These are phyloP conservation scores for Volucella inanis DNA, from an alignment of 2,888 invertebrate genomes.

Conservation along the genomic window DNA sequence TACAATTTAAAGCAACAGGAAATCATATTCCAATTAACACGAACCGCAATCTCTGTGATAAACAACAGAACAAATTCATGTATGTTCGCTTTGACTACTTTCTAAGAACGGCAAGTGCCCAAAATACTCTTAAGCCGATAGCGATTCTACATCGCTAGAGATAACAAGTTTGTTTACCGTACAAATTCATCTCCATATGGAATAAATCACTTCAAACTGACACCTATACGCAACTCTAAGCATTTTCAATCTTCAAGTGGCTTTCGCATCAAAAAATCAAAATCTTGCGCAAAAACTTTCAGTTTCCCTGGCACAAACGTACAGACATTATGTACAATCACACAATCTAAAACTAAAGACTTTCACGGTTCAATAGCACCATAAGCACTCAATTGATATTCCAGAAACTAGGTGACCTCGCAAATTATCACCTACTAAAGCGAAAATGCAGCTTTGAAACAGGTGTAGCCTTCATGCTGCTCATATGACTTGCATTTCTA, in stretches of 20 bases:
- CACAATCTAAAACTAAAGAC: conserved; percentile 8
- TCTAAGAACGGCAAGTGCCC: background rate
- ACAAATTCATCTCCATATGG: too few species aligned
- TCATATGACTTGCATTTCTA: conserved; percentile 40
- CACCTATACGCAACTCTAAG: background rate
- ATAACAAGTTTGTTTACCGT: conserved; percentile 42
- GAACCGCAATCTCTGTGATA: too few species aligned
- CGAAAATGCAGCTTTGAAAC: conserved; percentile 47
- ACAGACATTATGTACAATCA: background rate
- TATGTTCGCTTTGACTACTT: background rate
- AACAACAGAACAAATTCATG: too few species aligned
- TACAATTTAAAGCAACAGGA: too few species aligned
- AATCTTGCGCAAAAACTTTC: conserved; percentile 13
- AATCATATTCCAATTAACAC: too few species aligned
- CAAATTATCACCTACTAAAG: conserved; percentile 32
- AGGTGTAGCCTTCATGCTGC: conserved; percentile 57
- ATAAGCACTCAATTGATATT: conserved; percentile 54
- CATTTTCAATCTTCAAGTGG: background rate
- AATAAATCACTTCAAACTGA: background rate
- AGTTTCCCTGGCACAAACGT: background rate
- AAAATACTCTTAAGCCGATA: conserved; percentile 41
- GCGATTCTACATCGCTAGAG: conserved; percentile 2
- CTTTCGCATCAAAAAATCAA: conserved; percentile 1
- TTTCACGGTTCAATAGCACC: conserved; percentile 61
- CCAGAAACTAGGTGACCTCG: conserved; percentile 59